phyloP scores from a whole-genome alignment of 2,888 invertebrate genomes.

The Frankliniella intonsa region DNA sequence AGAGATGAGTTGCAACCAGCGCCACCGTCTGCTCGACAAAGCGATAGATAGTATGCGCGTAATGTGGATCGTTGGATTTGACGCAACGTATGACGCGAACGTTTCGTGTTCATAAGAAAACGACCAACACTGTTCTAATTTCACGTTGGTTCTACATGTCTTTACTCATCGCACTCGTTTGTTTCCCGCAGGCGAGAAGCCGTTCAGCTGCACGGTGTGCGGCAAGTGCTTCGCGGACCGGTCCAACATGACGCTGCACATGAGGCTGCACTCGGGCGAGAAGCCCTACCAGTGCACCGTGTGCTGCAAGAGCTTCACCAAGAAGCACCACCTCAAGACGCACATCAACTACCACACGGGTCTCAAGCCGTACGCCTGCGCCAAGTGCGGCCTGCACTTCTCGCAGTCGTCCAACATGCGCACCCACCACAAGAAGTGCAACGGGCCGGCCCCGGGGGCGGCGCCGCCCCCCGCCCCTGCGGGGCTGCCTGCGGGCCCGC shows the following conservation, averaged over 20 bases:
- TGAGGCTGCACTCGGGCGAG: conserved; percentile 72
- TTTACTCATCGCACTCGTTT: too few relatives aligned
- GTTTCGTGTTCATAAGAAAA: too few relatives aligned
- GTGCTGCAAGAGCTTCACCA: conserved; percentile 75
- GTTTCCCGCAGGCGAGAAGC: conserved; percentile 47
- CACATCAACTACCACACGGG: conserved; percentile 82
- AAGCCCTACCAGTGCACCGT: conserved; percentile 66
- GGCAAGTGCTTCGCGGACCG: conserved; percentile 79
- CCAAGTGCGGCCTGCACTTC: conserved; percentile 67
- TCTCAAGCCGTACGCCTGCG: conserved; percentile 70
- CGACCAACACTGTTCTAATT: too few relatives aligned
- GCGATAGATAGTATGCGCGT: background rate
- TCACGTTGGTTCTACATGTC: too few relatives aligned
- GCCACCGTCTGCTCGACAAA: too few relatives aligned
- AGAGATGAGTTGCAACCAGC: too few relatives aligned
- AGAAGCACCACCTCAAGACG: conserved; percentile 79
- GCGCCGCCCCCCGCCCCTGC: background rate
- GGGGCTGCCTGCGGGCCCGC: background rate
- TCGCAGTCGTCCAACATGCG: conserved; percentile 85
- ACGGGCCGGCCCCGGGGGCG: background rate
- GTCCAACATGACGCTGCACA: conserved; percentile 79
- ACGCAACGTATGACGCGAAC: too few relatives aligned
- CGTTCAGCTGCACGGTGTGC: conserved; percentile 73
- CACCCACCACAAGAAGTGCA: conserved; percentile 76
- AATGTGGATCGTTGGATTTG: background rate